Base-by-base conservation (phyloP, 2,797 vertebrate species). In the Sylvia borin region DNA sequence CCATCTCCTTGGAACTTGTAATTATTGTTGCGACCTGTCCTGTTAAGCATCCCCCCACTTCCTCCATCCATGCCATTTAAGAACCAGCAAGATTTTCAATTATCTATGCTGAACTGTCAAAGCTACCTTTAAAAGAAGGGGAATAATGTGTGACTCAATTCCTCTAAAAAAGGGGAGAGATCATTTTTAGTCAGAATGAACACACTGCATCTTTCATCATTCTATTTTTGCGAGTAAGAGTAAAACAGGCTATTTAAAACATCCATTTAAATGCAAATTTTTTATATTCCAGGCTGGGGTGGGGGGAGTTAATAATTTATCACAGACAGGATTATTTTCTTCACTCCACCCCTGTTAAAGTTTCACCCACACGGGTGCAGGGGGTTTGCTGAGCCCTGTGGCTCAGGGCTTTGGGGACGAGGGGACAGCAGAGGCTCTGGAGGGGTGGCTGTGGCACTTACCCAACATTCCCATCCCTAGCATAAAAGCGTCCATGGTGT, bases 401-500 rank as follows among this genome's bases (percentile, higher is more conserved):
- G 40, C 25, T 48, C 2, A 2, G 43, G 74, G 10, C 32, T 24
- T 76, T 8, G 17, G 74, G 13, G 34, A 31, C 9, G 1, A 67
- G 74, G 65, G 84, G 89, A 26, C 24, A 22, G 19, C 3, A 40
- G 1, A 6, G 83, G 34, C 58, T 29, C 3, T 4, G 40, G n/a
- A 86, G 70, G 6, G 76, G 73, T 10, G 73, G 84, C 90, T 57
- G 17, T n/a, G 6, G 50, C 89, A 99, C 99, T 99, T 98, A 99
- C 99, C 99, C 98, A 99, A 98, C 99, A 99, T 99, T 96, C 99
- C 99, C 99, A 99, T 99, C 95, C 99, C 99, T 29, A 99, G 98
- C 99, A 99, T 99, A 97, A 99, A 99, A 51, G 99, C 99, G 94
- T 99, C 99, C 99, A 99, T 99, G 98, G 99, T 99, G 94, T 99